phyloP scores from a whole-genome alignment of 2,113 vertebrate genomes.

The Geococcyx californianus region DNA sequence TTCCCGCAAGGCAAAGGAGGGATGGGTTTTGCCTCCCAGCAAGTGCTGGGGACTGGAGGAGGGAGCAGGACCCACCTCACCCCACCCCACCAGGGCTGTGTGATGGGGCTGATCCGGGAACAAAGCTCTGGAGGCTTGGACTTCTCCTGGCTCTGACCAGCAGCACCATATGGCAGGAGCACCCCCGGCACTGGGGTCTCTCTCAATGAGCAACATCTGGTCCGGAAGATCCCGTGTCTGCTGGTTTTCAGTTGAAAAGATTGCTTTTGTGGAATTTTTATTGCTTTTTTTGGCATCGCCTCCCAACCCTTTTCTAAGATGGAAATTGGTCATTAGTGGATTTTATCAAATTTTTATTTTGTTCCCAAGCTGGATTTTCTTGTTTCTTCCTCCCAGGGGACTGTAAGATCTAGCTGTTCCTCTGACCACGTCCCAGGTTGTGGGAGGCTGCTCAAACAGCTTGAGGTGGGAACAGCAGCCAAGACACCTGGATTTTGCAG shows the following conservation, averaged over 20 bases:
- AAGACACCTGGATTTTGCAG: background rate
- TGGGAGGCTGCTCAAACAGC: background rate
- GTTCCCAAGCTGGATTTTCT: background rate
- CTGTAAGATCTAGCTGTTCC: background rate
- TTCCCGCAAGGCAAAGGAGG: background rate
- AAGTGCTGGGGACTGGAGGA: background rate
- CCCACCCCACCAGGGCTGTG: rapidly evolving
- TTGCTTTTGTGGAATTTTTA: constrained; percentile 61
- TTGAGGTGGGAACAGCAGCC: background rate
- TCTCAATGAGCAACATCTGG: constrained; percentile 37
- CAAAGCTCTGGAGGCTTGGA: background rate
- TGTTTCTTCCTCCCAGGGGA: background rate
- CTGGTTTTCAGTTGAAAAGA: constrained; percentile 23
- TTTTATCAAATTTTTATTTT: constrained; percentile 18
- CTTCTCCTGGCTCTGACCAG: background rate
- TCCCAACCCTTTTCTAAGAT: background rate
- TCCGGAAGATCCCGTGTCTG: background rate
- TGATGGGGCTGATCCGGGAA: background rate
- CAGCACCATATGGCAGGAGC: background rate
- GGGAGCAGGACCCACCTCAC: background rate
- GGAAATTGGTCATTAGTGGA: constrained; percentile 30
- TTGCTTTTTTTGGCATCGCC: constrained; percentile 25
- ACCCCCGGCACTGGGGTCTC: background rate
- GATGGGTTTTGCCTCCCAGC: background rate
- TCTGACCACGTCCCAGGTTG: background rate